A percentile compares a stretch with the other conserved stretches of the same genome.
Evolutionary conservation across 1,140 invertebrate species (phyloP).

Genomic region (Neodiprion pinetum): DNA sequence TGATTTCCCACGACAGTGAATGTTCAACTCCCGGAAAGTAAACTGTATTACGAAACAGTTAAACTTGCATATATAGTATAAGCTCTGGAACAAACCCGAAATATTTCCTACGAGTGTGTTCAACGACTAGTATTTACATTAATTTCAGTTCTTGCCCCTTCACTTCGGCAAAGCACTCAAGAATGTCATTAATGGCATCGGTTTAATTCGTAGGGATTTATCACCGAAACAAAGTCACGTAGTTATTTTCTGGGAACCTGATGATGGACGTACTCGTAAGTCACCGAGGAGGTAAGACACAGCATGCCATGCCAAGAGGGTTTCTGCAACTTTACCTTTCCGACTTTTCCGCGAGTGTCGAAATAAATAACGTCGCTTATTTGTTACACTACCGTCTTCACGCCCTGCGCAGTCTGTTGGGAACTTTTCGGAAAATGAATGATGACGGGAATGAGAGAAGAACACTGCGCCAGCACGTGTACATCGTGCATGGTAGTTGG

Average conservation of each 20-base stretch:
- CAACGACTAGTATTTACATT: background rate
- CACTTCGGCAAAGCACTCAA: background rate
- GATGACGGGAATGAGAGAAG: background rate
- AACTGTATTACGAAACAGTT: background rate
- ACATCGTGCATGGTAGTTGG: too few species aligned
- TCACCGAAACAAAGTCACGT: background rate
- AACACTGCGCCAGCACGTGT: too few species aligned
- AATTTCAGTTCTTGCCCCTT: background rate
- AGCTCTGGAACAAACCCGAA: too few species aligned
- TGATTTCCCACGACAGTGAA: background rate
- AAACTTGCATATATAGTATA: too few species aligned
- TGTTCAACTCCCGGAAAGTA: background rate
- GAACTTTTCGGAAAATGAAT: background rate
- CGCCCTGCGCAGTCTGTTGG: background rate
- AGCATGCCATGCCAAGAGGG: background rate
- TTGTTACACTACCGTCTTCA: background rate
- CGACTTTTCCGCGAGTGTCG: background rate
- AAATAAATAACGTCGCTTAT: conserved; percentile 5
- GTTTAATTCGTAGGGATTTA: background rate
- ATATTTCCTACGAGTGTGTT: too few species aligned
- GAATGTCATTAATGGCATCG: too few species aligned
- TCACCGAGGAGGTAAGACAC: background rate
- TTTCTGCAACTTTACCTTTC: background rate
- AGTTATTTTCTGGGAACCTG: background rate
- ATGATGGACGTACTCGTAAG: background rate